Evolutionary conservation across 1,140 invertebrate species (phyloP), one percentile per base, ranked within the genome.

Genomic region (Bilobella aurantiaca): DNA sequence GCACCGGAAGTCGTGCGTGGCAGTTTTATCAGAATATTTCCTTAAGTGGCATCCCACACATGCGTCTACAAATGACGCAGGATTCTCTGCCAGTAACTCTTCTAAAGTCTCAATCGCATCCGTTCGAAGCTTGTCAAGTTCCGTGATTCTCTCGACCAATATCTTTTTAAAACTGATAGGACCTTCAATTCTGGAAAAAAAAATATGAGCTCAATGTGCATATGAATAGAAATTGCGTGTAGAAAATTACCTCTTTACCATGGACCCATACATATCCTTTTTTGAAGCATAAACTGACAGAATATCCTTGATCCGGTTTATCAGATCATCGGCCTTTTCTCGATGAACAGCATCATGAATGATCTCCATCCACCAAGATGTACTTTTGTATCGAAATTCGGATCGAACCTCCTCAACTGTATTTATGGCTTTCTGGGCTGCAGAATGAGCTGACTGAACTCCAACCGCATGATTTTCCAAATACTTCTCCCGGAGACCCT

Each of bases 1-100:
- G 73, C 82, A 84, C 58, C 75, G 77, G 25, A 67, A 73, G 29
- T 66, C 67, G 25, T 25, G 65, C 56, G 71, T 61, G 42, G 63
- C 69, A 67, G 65, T 68, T 75, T 46, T 71, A 73, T 18, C 68
- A 71, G 12, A 28, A 42, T 64, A 46, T 25, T 53, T 65, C 64
- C 16, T 78, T 42, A 90, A 78, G 76, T 89, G 88, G 73, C 88
- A 89, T 58, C 81, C 77, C 27, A 84, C 81, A 1, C 86, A 84
- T 61, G 73, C 68, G 57, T 80, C 75, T 21, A 87, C 79, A 25
- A 87, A 76, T 12, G 77, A 69, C 49, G 73, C 65, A 12, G 75
- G 74, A 25, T 77, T 73, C 1, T 72, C 68, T 2, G 64, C 69
- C 62, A 75, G 66, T 27, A 84, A 72, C 8, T 74, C 64, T n/a